These are phyloP conservation scores for Tetragonula carbonaria DNA, from an alignment of 2,888 invertebrate species.

Conservation along the genomic window DNA sequence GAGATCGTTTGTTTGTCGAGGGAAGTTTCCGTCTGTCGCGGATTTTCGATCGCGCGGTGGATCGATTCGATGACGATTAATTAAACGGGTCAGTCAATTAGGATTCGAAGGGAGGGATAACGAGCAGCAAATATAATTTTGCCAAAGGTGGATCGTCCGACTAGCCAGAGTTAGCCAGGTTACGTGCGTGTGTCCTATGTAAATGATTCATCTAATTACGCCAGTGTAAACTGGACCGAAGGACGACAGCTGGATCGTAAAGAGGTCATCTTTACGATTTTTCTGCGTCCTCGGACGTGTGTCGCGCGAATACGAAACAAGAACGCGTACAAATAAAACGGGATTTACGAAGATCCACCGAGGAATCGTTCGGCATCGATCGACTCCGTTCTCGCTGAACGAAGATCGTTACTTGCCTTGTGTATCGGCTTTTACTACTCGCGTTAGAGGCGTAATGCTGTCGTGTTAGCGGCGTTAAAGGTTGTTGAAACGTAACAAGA, in stretches of 20 bases:
- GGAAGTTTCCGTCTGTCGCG: background rate
- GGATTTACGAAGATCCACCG: constrained; percentile 17
- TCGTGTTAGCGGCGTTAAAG: constrained; percentile 3
- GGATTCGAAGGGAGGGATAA: constrained; percentile 12
- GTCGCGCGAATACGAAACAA: constrained; percentile 13
- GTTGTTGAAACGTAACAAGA: constrained; percentile 17
- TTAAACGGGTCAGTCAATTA: constrained; percentile 43
- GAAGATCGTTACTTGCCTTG: background rate
- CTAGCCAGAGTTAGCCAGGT: constrained; percentile 31
- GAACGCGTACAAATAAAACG: background rate
- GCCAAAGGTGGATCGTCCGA: constrained; percentile 23
- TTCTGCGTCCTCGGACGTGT: constrained; percentile 13
- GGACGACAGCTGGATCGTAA: constrained; percentile 25
- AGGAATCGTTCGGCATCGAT: constrained; percentile 6
- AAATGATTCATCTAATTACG: constrained; percentile 44
- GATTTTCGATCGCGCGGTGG: background rate
- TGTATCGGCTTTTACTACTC: constrained; percentile 6
- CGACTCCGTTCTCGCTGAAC: background rate
- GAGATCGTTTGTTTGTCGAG: background rate
- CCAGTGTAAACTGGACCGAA: background rate
- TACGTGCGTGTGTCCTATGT: constrained; percentile 13
- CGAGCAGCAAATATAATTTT: constrained; percentile 41
- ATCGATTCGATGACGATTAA: background rate
- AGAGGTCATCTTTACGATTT: constrained; percentile 29
- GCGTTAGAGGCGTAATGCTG: constrained; percentile 4